phyloP scores from a whole-genome alignment of 1,140 invertebrate species.

The Formica selysi region DNA sequence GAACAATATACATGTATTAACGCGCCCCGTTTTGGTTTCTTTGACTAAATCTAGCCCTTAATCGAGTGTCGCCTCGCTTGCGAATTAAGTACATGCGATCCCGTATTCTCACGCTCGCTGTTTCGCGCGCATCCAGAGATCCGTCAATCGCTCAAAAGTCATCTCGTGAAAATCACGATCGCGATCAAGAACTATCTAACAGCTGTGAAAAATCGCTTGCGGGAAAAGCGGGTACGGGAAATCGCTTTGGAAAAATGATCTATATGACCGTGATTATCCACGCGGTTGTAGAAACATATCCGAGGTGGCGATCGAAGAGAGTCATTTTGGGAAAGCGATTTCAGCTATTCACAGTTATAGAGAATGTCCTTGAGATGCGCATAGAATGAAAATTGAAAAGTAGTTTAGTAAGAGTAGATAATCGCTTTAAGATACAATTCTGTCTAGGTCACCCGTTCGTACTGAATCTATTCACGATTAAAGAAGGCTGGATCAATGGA shows the following conservation, averaged over 20 bases:
- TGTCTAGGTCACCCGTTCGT: background rate
- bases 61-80: conserved; percentile 39
- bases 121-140: background rate
- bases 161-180: background rate
- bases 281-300: too few species aligned
- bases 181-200: background rate
- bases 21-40: conserved; percentile 12
- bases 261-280: background rate
- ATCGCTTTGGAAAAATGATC: conserved; percentile 5
- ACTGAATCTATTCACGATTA: background rate
- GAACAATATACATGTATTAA: conserved; percentile 72
- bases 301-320: background rate
- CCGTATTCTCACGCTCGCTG: conserved; percentile 10
- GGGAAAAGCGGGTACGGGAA: background rate
- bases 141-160: background rate
- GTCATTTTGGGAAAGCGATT: background rate
- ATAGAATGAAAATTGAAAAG: background rate
- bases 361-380: background rate
- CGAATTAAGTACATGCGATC: conserved; percentile 39
- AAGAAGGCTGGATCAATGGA: background rate
- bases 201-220: background rate
- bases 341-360: background rate
- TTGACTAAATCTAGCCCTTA: conserved; percentile 55
- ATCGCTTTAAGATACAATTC: background rate
- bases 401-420: background rate